phyloP scores from a whole-genome alignment of 2,888 invertebrate species.

The Gnatocerus cornutus region DNA sequence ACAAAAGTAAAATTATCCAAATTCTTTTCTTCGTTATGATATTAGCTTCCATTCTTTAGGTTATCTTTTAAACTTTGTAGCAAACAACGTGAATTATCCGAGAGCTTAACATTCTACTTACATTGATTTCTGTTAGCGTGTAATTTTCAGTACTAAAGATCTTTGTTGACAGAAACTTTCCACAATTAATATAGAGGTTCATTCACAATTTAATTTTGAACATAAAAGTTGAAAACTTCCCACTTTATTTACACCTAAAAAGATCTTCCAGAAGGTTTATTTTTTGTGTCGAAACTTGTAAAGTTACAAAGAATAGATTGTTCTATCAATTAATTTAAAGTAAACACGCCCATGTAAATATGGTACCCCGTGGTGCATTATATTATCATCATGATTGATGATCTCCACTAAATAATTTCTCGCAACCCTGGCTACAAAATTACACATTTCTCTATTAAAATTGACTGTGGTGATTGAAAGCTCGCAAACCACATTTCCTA shows the following conservation, averaged over 20 bases:
- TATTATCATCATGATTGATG: slow-evolving; percentile 40
- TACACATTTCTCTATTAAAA: slow-evolving; percentile 45
- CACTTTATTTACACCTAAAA: slow-evolving; percentile 20
- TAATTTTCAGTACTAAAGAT: too few relatives aligned
- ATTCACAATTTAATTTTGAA: slow-evolving; percentile 26
- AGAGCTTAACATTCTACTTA: too few relatives aligned
- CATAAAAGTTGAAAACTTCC: slow-evolving; percentile 26
- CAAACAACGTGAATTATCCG: too few relatives aligned
- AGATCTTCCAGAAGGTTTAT: slow-evolving; percentile 1
- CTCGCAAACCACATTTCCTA: slow-evolving; percentile 42
- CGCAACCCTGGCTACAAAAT: slow-evolving; percentile 31
- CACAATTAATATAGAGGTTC: slow-evolving; percentile 21
- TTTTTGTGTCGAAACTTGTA: slow-evolving; percentile 10
- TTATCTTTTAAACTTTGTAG: too few relatives aligned
- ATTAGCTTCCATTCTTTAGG: too few relatives aligned
- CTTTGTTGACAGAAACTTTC: slow-evolving; percentile 35
- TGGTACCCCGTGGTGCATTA: slow-evolving; percentile 28
- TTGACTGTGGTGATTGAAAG: slow-evolving; percentile 44
- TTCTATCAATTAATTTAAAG: slow-evolving; percentile 22
- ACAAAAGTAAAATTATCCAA: too few relatives aligned
- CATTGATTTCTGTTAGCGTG: too few relatives aligned
- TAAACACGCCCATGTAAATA: slow-evolving; percentile 25
- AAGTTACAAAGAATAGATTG: slow-evolving; percentile 14
- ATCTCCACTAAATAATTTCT: slow-evolving; percentile 37
- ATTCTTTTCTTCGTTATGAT: too few relatives aligned